Conservation (phyloP, 53 echinoderm and acorn worm genomes). For the Antedon mediterranea region DNA sequence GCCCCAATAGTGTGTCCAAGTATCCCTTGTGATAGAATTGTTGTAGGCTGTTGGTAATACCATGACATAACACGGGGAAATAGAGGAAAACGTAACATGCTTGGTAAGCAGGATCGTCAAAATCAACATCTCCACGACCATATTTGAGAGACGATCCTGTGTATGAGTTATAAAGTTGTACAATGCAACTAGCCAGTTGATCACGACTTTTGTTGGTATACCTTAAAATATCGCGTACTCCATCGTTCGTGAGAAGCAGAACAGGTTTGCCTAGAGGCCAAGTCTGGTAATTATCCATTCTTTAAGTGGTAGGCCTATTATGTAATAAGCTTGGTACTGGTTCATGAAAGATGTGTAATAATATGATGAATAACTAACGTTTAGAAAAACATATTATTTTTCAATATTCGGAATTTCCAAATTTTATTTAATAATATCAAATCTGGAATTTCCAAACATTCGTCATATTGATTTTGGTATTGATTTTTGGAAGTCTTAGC, state of each 20-base stretch:
- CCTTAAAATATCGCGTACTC: not conserved
- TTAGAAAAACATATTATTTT: too few species aligned
- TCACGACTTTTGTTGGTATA: not conserved
- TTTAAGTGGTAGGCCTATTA: too few species aligned
- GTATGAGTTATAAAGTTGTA: not conserved
- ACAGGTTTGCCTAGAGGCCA: not conserved
- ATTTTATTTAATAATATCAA: too few species aligned
- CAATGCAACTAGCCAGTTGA: not conserved
- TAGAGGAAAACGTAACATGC: not conserved
- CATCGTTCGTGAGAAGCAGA: not conserved
- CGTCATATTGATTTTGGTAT: too few species aligned
- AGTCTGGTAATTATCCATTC: too few species aligned
- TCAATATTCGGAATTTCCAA: too few species aligned
- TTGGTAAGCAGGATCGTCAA: not conserved
- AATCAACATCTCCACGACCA: not conserved
- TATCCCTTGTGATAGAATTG: not conserved
- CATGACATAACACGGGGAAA: not conserved
- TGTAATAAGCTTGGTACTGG: too few species aligned
- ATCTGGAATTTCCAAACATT: too few species aligned
- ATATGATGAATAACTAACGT: too few species aligned
- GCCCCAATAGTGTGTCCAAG: not conserved
- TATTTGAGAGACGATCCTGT: not conserved
- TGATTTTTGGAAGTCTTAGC: too few species aligned
- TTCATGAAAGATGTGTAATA: too few species aligned
- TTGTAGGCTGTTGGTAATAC: not conserved